These are phyloP conservation scores for Clanis bilineata DNA, from an alignment of 2,888 invertebrate species.

Conservation along the genomic window DNA sequence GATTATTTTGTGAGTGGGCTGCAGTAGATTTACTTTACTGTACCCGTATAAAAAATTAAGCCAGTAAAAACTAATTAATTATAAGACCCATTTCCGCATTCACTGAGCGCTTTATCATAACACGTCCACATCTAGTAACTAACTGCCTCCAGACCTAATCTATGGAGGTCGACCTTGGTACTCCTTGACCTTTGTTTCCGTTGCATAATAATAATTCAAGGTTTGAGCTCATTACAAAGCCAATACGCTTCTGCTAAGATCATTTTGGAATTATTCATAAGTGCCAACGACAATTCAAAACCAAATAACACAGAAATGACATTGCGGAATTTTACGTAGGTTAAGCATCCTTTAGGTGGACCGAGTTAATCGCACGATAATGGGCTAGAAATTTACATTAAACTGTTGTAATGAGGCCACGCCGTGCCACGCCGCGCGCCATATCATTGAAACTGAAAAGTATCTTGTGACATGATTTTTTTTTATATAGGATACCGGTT, in stretches of 20 bases:
- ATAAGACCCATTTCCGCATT: background rate
- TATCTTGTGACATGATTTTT: too few species aligned
- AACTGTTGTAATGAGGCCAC: too few species aligned
- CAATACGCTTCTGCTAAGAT: conserved; percentile 3
- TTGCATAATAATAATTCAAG: conserved; percentile 7
- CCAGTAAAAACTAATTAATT: background rate
- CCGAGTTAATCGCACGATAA: too few species aligned
- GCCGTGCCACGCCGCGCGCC: too few species aligned
- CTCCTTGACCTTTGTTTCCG: conserved; percentile 8
- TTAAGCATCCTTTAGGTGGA: too few species aligned
- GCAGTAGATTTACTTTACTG: too few species aligned
- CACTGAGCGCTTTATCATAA: background rate
- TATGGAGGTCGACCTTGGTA: conserved; percentile 7
- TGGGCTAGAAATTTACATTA: too few species aligned
- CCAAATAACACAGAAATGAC: background rate
- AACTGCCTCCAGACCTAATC: background rate
- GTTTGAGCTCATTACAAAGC: background rate
- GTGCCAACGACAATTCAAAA: background rate
- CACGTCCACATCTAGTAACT: too few species aligned
- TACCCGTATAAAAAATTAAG: too few species aligned
- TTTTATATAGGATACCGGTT: background rate
- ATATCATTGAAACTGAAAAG: too few species aligned
- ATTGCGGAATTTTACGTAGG: background rate
- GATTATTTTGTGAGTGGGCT: too few species aligned
- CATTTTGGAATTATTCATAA: conserved; percentile 5